These are phyloP conservation scores for Hydrozoanthus tunicans DNA, from an alignment of 64 coral and sea anemone genomes.

Conservation along the genomic window DNA sequence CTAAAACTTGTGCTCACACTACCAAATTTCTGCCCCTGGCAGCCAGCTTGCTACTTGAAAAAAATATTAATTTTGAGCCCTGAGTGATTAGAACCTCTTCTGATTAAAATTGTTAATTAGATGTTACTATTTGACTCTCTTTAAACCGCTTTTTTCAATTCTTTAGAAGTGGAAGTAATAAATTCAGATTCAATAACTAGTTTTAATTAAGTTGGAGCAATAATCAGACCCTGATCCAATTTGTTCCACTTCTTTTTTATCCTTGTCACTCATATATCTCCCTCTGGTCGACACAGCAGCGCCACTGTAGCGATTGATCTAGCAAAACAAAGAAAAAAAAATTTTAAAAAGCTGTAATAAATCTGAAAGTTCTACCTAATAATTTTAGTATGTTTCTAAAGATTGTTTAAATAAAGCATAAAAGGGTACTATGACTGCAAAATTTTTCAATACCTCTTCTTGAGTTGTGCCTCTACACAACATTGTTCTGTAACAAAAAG, in stretches of 20 bases:
- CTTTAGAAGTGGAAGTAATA: too few species aligned
- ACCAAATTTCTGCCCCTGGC: too few species aligned
- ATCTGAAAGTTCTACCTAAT: too few species aligned
- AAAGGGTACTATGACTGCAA: too few species aligned
- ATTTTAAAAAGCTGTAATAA: background rate
- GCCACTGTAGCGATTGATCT: constrained; percentile 93
- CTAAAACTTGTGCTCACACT: too few species aligned
- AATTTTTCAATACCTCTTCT: constrained; percentile 72
- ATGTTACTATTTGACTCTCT: too few species aligned
- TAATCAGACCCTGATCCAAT: constrained; percentile 12
- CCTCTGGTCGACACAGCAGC: constrained; percentile 86
- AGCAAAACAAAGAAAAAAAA: background rate
- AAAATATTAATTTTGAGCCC: too few species aligned
- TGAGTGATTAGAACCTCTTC: too few species aligned
- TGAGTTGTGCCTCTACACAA: constrained; percentile 86
- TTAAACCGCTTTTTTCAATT: too few species aligned
- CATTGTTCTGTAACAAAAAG: constrained; percentile 49
- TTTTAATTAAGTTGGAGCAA: background rate
- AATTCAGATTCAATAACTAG: background rate
- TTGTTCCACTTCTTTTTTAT: constrained; percentile 65
- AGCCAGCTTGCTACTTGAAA: too few species aligned
- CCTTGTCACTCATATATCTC: constrained; percentile 78
- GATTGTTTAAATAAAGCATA: background rate
- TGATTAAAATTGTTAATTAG: too few species aligned
- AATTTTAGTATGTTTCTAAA: background rate